Evolutionary conservation across 2,113 vertebrate species (phyloP), one percentile per base, ranked within the genome.

Genomic region (Macquaria australasica): DNA sequence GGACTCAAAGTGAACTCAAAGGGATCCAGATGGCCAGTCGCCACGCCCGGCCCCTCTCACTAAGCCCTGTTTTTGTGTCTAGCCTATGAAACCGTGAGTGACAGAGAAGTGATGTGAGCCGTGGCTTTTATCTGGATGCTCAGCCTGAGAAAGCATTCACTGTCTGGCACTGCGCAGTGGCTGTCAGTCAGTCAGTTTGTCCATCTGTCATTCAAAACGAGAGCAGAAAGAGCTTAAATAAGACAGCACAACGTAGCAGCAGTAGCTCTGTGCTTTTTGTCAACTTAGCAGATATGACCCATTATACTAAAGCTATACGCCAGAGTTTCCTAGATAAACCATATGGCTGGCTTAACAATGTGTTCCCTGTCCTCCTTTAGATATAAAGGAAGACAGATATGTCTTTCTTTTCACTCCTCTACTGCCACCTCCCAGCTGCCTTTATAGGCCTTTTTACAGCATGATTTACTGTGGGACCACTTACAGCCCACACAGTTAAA

Each of bases 41-140:
- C 37, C 79, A 15, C 4, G 11, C 66, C 34, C 2, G 66, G 81
- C 78, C 43, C 59, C 73, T 56, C 79, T 83, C 18, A 11, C 75
- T 56, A 43, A 82, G 55, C 87, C 63, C 73, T 59, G 84, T 81
- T 81, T 86, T 70, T 87, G 62, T 88, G 81, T 88, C 77, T 37
- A 55, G 83, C 73, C 85, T 73, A 43, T 68, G 81, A 85, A 87
- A 77, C 81, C 8, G 1, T 59, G 91, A 92, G 84, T 90, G 91
- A 93, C 91, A 93, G 90, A 84, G 70, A 74, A 86, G 85, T 71
- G 84, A 87, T 88, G 80, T 85, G 91, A 91, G 86, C 74, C 53
- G 81, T 71, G 75, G 87, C 77, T 91, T 87, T 93, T 92, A 95
- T 94, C 93, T 87, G 91, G 78, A 91, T 89, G 87, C 88, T 92